These are phyloP conservation scores for Etheostoma cragini DNA, from an alignment of 2,113 vertebrate genomes.

Conservation along the genomic window DNA sequence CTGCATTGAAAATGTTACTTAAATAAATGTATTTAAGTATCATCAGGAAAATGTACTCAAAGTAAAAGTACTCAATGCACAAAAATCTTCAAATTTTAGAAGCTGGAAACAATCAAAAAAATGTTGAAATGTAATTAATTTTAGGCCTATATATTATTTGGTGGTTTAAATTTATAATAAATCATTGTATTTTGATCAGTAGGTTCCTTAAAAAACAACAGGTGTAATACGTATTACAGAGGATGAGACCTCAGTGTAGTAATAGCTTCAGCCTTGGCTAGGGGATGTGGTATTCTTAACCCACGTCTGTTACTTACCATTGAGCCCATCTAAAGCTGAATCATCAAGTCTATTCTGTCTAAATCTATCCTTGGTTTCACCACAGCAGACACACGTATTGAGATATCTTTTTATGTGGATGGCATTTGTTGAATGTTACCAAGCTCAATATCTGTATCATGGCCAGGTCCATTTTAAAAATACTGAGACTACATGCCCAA, in stretches of 20 bases:
- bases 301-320: conserved; percentile 15
- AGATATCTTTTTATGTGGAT: conserved; percentile 32
- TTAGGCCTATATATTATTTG: too few species aligned
- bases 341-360: conserved; percentile 37
- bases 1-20: too few species aligned
- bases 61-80: too few species aligned
- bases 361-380: conserved; percentile 48
- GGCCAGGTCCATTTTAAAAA: conserved; percentile 54
- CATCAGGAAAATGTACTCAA: too few species aligned
- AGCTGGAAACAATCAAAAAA: too few species aligned
- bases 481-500: conserved; percentile 33
- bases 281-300: conserved; percentile 1
- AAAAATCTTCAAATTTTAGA: too few species aligned
- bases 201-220: background rate
- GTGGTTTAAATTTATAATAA: too few species aligned
- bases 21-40: too few species aligned
- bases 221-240: conserved; percentile 1
- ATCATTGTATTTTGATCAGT: background rate
- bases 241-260: background rate
- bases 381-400: conserved; percentile 42
- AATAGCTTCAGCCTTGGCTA: background rate
- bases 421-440: conserved; percentile 25
- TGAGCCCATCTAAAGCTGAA: conserved; percentile 27
- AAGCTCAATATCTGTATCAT: conserved; percentile 16
- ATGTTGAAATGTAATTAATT: too few species aligned